Base-by-base conservation (phyloP, 2,797 vertebrate species). In the Platyrinchus mystaceus region DNA sequence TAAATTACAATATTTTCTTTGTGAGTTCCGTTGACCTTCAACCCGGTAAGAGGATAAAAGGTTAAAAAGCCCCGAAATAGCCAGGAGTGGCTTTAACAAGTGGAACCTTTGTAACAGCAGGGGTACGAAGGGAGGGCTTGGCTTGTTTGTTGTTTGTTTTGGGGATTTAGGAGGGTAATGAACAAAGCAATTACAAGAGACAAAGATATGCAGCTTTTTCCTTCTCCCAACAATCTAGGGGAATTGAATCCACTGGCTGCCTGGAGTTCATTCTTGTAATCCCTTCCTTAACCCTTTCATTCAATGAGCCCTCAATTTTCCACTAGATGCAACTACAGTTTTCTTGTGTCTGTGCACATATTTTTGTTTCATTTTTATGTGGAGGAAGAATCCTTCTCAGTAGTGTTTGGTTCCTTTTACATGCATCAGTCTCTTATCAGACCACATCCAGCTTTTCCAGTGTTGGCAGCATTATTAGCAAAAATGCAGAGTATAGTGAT, bases 181-280 rank as follows among this genome's bases (percentile, higher is more conserved):
- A 96, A 96, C 94, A 95, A 96, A 96, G 87, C 84, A 93, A 92
- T 94, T 94, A 63, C 44, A 83, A 85, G 79, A 94, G 84, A 95
- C 70, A 92, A 97, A 95, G 84, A 93, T 69, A 88, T 37, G 55
- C 58, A 93, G 93, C 49, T 95, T 94, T 90, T 93, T 43, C n/a
- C 2, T 81, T 92, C 68, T 94, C 75, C 81, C 75, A 90, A 14
- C 77, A 60, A 75, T 94, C 93, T 80, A 79, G 32, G 81, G 52
- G 73, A 96, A 95, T 20, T 94, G 93, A 96, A 96, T 95, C 63
- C 85, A 92, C 62, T 75, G 86, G 47, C 82, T 94, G 85, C 62
- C 88, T 92, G 59, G 46, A 94, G 74, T 89, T 91, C 53, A 80
- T 93, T 96, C 74, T 66, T 94, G 53, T 95, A 96, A 96, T 92